A percentile compares a stretch with the other conserved stretches of the same genome.
Evolutionary conservation across 1,140 invertebrate species (phyloP).

Genomic region (Melanaphis sacchari): DNA sequence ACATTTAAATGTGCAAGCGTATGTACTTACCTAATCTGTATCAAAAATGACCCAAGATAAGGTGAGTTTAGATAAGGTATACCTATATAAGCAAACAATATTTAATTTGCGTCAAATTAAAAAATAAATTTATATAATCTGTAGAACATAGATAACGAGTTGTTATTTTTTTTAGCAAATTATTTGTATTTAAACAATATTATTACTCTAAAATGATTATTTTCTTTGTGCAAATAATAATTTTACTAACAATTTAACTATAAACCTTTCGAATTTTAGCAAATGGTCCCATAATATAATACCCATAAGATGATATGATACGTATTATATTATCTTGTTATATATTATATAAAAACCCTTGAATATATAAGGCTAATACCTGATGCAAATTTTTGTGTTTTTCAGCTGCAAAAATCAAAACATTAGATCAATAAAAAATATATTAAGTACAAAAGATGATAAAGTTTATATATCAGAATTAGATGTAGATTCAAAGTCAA

Average conservation of each 20-base stretch:
- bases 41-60: not conserved
- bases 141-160: not conserved
- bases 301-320: not conserved
- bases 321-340: not conserved
- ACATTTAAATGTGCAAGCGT: not conserved
- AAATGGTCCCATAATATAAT: not conserved
- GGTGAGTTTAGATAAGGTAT: not conserved
- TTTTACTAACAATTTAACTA: not conserved
- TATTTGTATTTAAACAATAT: not conserved
- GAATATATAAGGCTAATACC: not conserved
- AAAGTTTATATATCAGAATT: not conserved
- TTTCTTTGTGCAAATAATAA: not conserved
- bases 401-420: not conserved
- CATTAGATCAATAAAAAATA: no score
- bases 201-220: not conserved
- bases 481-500: not conserved
- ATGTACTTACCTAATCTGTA: not conserved
- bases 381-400: not conserved
- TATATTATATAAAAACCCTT: not conserved
- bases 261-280: not conserved
- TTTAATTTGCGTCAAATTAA: not conserved
- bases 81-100: not conserved
- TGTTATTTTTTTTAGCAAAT: not conserved
- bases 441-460: no score
- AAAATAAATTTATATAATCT: not conserved